These are phyloP conservation scores for Phalacrocorax aristotelis DNA, from an alignment of 2,113 vertebrate genomes.

Conservation along the genomic window DNA sequence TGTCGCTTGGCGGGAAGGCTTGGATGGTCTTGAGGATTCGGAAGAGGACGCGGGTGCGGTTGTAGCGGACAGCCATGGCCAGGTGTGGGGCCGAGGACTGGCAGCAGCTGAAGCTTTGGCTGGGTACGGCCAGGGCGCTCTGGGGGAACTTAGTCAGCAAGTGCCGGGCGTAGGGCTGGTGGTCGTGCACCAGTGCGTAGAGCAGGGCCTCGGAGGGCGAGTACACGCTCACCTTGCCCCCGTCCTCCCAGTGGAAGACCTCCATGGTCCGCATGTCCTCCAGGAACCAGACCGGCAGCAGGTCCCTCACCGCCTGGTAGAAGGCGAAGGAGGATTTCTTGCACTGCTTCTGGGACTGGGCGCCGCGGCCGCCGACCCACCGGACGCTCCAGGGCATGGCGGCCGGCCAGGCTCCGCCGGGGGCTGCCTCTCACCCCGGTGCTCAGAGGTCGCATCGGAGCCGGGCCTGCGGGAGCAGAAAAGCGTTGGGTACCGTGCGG, in stretches of 20 bases:
- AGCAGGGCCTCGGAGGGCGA: slow-evolving; percentile 90
- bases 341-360: slow-evolving; percentile 87
- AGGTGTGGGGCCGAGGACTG: slow-evolving; percentile 79
- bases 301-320: slow-evolving; percentile 90
- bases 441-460: not conserved
- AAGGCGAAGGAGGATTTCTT: slow-evolving; percentile 90
- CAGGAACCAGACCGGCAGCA: slow-evolving; percentile 88
- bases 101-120: slow-evolving; percentile 87
- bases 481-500: not conserved
- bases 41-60: slow-evolving; percentile 81
- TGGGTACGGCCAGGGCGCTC: slow-evolving; percentile 78
- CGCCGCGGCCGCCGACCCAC: slow-evolving; percentile 59
- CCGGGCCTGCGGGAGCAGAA: not conserved
- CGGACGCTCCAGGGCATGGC: slow-evolving; percentile 80
- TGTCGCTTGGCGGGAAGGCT: slow-evolving; percentile 46
- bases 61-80: slow-evolving; percentile 88
- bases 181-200: slow-evolving; percentile 93
- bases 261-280: slow-evolving; percentile 94
- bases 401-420: not conserved
- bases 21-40: slow-evolving; percentile 80
- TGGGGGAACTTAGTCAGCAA: slow-evolving; percentile 81
- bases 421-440: not conserved
- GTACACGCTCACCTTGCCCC: slow-evolving; percentile 84
- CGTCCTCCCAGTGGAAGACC: slow-evolving; percentile 92
- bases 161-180: slow-evolving; percentile 86